phyloP scores from a whole-genome alignment of 2,888 invertebrate genomes.

The Hipparchia semele region DNA sequence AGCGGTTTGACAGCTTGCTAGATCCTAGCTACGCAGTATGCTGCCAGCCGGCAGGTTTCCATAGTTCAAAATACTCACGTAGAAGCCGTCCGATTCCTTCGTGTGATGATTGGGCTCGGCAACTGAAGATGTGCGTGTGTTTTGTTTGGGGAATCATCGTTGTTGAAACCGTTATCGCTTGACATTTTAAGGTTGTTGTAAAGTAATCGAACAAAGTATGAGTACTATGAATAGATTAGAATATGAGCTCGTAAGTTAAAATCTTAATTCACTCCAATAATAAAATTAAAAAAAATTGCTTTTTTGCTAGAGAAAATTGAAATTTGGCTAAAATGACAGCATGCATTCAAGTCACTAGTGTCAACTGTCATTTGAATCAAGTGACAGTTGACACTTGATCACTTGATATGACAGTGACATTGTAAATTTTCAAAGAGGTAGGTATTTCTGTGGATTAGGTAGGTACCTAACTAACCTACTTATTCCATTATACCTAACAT shows the following conservation, averaged over 20 bases:
- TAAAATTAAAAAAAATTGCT: background rate
- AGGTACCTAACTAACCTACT: too few relatives aligned
- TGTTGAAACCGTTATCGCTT: conserved; percentile 75
- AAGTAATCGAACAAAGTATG: background rate
- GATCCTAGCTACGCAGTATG: background rate
- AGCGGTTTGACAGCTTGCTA: background rate
- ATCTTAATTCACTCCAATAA: background rate
- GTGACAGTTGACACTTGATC: too few relatives aligned
- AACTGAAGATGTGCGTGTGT: conserved; percentile 80
- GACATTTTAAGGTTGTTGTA: conserved; percentile 53
- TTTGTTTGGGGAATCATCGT: conserved; percentile 78
- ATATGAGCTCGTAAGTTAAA: background rate
- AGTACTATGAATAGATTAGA: background rate
- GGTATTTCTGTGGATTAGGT: too few relatives aligned
- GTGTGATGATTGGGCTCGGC: conserved; percentile 91
- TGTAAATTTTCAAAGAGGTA: too few relatives aligned
- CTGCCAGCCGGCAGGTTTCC: background rate
- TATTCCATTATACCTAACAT: too few relatives aligned
- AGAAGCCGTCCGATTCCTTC: conserved; percentile 90
- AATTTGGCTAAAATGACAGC: background rate
- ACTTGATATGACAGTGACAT: too few relatives aligned
- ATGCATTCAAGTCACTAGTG: too few relatives aligned
- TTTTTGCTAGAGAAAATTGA: background rate
- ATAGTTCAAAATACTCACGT: conserved; percentile 85
- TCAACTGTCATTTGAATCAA: too few relatives aligned